These are phyloP conservation scores for Phalanger gymnotis DNA, from an alignment of 2,797 vertebrate species.

Conservation along the genomic window DNA sequence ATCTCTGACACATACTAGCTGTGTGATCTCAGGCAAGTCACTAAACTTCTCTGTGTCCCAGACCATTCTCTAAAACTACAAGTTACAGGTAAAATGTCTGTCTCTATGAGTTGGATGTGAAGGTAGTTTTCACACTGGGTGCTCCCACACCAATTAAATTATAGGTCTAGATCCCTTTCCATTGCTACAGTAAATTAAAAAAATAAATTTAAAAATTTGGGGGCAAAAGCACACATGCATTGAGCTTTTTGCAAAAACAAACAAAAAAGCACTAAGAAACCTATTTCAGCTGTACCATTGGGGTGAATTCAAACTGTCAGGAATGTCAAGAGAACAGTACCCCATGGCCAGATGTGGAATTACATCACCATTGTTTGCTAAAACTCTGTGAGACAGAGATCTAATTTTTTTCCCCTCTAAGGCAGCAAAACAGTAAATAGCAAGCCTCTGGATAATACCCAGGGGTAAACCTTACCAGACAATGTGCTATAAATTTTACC, in stretches of 20 bases:
- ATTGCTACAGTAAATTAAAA: not conserved
- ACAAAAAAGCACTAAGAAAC: not conserved
- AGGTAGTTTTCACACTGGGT: not conserved
- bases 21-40: not conserved
- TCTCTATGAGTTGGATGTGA: not conserved
- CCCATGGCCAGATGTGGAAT: not conserved
- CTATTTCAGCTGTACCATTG: not conserved
- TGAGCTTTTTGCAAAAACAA: not conserved
- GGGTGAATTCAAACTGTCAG: not conserved
- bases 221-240: not conserved
- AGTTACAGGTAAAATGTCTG: not conserved
- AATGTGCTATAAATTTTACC: not conserved
- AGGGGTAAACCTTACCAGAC: not conserved
- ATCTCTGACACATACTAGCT: not conserved
- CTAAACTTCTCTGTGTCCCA: not conserved
- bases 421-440: not conserved
- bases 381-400: not conserved
- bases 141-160: not conserved
- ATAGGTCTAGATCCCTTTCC: not conserved
- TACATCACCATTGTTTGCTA: not conserved
- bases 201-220: not conserved
- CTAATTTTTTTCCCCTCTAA: not conserved
- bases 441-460: not conserved
- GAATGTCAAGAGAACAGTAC: not conserved
- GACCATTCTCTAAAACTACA: not conserved